Evolutionary conservation across 2,797 vertebrate genomes (phyloP), one percentile per base, ranked within the genome.

Genomic region (Poeciliopsis infans): DNA sequence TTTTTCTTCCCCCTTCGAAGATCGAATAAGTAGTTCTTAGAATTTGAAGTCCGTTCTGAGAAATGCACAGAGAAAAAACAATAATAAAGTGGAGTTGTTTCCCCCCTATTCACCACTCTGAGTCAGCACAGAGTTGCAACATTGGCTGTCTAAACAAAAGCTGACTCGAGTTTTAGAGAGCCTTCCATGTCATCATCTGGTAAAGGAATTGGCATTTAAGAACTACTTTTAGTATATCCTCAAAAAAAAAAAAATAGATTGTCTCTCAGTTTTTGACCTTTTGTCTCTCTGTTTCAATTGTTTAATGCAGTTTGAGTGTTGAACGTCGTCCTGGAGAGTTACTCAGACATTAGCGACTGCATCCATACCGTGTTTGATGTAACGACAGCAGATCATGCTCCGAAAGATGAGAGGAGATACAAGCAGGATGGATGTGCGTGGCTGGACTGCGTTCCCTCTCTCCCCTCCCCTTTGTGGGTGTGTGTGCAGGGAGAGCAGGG

Each of bases 101-200:
- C 87, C 79, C 87, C 81, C 81, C 89, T 90, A 47, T 43, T 83
- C 89, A 85, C 23, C 16, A 1, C 2, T 5, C 20, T 68, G 18
- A 51, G 81, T 78, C 86, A 85, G 74, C 77, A 74, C 90, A 84
- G 25, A 81, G 85, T 82, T 89, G 86, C 89, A 86, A 80, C 83
- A 51, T 57, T 36, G 45, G 72, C 72, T 68, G 74, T 88, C 64
- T 68, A 43, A 82, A 47, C 75, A 74, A 70, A 57, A 84, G 55
- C 79, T 79, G 69, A 49, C 23, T 15, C 75, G 87, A 81, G 87
- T 86, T 75, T 83, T 73, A 86, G 51, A 83, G 64, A 72, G 46
- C 57, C 71, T 57, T 39, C 13, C 20, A 53, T 61, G 31, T 76
- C 68, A 4, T 36, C 10, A 11, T 23, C 49, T 81, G 76, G 71